Base-by-base conservation (phyloP, 1,140 invertebrate genomes). In the Oncopodura yosiiana region DNA sequence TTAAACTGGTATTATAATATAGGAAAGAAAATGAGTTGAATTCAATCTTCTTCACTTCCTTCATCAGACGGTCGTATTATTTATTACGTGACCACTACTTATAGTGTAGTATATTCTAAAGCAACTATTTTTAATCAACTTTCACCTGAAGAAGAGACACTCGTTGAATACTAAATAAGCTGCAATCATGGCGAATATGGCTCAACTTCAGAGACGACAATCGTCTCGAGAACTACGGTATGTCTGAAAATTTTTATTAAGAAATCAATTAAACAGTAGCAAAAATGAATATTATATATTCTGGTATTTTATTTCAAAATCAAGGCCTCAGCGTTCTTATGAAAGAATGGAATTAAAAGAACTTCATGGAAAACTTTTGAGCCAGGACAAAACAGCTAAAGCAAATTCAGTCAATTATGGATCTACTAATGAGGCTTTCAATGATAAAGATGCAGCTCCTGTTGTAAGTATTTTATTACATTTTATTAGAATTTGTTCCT, bases 291-390 rank as follows among this genome's bases (percentile, higher is more conserved):
- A 9, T n/a, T 34, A 8, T 8, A 8, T 9, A 34, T 34, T n/a
- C 8, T 34, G 8, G 32, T n/a, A 34, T 9, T 34, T 34, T 41
- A 8, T 41, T 19, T 41, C n/a, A n/a, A n/a, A n/a, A n/a, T n/a
- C n/a, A n/a, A n/a, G n/a, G 23, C 80, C 81, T 3, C 86, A 88
- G 67, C 78, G 83, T 38, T 88, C 85, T 23, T 71, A 88, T 56
- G 87, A 90, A 68, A 78, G 85, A 44, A 75, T 90, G 61, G 89
- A 93, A 65, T 79, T 92, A 73, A 82, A 86, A 65, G 88, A 92
- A 67, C 74, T 93, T 68, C 76, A 84, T 44, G 84, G 84, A 1
- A 43, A 32, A 26, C 71, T 93, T 63, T 78, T 86, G 60, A 86
- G 87, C 61, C 85, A 80, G 67, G 80, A 81, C 2, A 74, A 70